Percentiles rank a stretch among this genome's conserved stretches.
Evolutionary conservation across 2,888 invertebrate species (phyloP).

Genomic region (Drosophila pseudotakahashii): DNA sequence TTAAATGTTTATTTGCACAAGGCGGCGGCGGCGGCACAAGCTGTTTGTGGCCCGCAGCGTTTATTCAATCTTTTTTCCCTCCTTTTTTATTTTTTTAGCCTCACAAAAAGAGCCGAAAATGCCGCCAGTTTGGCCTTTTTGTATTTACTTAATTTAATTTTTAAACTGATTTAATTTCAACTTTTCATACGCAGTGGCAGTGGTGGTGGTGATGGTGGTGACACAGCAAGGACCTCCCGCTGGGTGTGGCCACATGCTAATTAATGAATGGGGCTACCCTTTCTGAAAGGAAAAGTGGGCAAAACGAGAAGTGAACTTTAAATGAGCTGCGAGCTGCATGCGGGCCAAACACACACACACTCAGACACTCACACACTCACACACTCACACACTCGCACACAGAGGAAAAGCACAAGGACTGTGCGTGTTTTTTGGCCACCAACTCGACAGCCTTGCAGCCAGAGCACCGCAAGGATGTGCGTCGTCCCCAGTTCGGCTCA

Average conservation of each 20-base stretch:
- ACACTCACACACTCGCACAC: neutral
- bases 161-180: conserved; percentile 73
- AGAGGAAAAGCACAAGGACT: neutral
- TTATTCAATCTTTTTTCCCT: conserved; percentile 52
- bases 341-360: no score
- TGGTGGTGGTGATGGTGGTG: conserved; percentile 3
- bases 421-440: conserved; percentile 22
- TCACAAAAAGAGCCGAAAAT: conserved; percentile 21
- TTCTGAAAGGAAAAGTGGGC: neutral
- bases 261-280: conserved; percentile 63
- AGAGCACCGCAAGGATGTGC: conserved; percentile 18
- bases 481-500: conserved; percentile 14
- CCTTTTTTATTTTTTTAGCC: conserved; percentile 30
- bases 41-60: conserved; percentile 62
- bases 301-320: conserved; percentile 21
- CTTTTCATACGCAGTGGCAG: conserved; percentile 42
- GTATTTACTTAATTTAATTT: conserved; percentile 67
- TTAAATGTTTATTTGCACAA: conserved; percentile 70
- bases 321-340: conserved; percentile 61
- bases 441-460: conserved; percentile 23
- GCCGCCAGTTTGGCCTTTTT: conserved; percentile 19
- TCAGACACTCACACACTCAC: conserved; percentile 5
- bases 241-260: conserved; percentile 76
- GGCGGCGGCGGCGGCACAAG: conserved; percentile 26
- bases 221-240: conserved; percentile 28